These are phyloP conservation scores for Lagorchestes hirsutus DNA, from an alignment of 2,797 vertebrate genomes.

Conservation along the genomic window DNA sequence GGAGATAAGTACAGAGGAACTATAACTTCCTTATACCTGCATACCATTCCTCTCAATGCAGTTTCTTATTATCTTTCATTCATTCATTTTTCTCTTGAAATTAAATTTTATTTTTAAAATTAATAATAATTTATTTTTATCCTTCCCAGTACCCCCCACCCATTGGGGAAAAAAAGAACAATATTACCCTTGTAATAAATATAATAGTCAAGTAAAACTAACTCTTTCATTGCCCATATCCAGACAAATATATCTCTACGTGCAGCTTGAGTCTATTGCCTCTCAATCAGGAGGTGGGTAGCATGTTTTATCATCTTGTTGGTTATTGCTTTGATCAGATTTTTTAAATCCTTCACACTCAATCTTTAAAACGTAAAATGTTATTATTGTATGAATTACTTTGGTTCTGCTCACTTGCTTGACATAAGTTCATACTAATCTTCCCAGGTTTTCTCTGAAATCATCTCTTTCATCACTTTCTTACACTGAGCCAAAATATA, in stretches of 20 bases:
- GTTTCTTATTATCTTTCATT: not conserved
- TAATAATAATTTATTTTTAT: not conserved
- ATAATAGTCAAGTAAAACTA: not conserved
- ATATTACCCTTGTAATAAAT: not conserved
- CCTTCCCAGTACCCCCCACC: not conserved
- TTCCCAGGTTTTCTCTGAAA: not conserved
- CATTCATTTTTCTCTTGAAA: not conserved
- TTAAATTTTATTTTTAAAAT: not conserved
- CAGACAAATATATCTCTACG: not conserved
- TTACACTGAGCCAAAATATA: not conserved
- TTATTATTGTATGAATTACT: not conserved
- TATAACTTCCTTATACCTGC: not conserved
- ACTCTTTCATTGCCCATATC: not conserved
- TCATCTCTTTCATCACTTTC: not conserved
- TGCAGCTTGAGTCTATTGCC: not conserved
- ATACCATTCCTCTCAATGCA: not conserved
- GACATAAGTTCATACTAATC: not conserved
- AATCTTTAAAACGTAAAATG: not conserved
- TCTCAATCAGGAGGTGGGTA: not conserved
- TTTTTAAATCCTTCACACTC: not conserved
- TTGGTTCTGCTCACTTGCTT: not conserved
- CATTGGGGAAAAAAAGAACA: not conserved
- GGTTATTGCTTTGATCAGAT: not conserved
- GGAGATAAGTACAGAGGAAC: not conserved
- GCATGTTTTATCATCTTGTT: not conserved